Percentiles rank a stretch among this genome's conserved stretches.
phyloP scores from a whole-genome alignment of 2,113 vertebrate genomes.

The Phyllopteryx taeniolatus region DNA sequence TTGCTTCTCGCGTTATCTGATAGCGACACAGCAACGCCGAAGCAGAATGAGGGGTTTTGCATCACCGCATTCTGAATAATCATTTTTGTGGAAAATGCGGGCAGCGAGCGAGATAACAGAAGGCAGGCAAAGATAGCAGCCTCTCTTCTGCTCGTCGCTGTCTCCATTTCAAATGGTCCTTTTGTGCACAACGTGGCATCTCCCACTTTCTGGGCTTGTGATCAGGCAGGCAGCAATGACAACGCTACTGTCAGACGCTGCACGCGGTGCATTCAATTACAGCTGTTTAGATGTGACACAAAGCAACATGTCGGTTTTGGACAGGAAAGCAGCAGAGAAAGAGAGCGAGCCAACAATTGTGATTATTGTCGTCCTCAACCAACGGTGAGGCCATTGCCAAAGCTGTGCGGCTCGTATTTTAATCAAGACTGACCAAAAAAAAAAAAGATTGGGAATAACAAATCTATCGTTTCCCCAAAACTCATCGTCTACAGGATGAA shows the following conservation, averaged over 20 bases:
- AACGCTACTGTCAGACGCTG: slow-evolving; percentile 51
- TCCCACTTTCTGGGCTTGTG: slow-evolving; percentile 47
- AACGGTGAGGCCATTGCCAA: slow-evolving; percentile 44
- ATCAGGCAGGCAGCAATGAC: slow-evolving; percentile 58
- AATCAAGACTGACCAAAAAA: slow-evolving; percentile 39
- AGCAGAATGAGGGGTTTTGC: slow-evolving; percentile 12
- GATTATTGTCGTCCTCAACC: slow-evolving; percentile 50
- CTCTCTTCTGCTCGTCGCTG: slow-evolving; percentile 12
- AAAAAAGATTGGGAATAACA: slow-evolving; percentile 35
- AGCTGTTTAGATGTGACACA: slow-evolving; percentile 60
- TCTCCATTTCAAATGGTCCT: slow-evolving; percentile 42
- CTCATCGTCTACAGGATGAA: slow-evolving; percentile 57
- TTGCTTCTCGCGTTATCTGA: slow-evolving; percentile 31
- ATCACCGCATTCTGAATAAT: slow-evolving; percentile 17
- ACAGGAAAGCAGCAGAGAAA: slow-evolving; percentile 43
- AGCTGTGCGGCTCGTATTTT: slow-evolving; percentile 45
- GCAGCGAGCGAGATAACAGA: slow-evolving; percentile 31
- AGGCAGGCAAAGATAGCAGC: slow-evolving; percentile 30
- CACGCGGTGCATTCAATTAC: slow-evolving; percentile 66
- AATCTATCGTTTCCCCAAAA: slow-evolving; percentile 58
- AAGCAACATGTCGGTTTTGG: slow-evolving; percentile 46
- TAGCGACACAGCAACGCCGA: slow-evolving; percentile 37
- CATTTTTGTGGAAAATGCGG: slow-evolving; percentile 9
- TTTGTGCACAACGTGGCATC: slow-evolving; percentile 37
- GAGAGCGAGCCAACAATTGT: slow-evolving; percentile 14